Evolutionary conservation across 2,113 vertebrate species (phyloP), one percentile per base, ranked within the genome.

Genomic region (Tretioscincus oriximinensis): DNA sequence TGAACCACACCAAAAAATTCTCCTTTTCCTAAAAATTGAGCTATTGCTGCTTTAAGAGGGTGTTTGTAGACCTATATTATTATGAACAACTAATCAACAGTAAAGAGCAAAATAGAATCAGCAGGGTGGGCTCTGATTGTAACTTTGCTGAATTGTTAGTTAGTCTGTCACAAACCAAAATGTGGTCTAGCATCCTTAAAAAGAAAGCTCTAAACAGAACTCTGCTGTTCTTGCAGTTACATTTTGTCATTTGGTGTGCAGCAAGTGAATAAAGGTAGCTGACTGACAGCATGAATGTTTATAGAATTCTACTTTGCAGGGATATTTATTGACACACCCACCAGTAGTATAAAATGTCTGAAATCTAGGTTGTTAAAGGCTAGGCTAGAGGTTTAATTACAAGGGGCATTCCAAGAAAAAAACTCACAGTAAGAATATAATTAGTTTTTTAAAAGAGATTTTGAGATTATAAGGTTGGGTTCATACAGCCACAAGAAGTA

Each of bases 1-100:
- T 28, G 0, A 16, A 29, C 22, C 61, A 63, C 6, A 41, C 35
- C 35, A 26, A 6, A 26, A 24, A 9, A 63, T 26, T 18, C 65
- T 66, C n/a, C 65, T 28, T 29, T 16, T 29, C 7, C 4, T 14
- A 31, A 26, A 60, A 49, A n/a, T 77, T 65, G 41, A 71, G 84
- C 72, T 0, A 45, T 45, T 76, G 68, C 64, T 76, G 54, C 35
- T 76, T 63, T 58, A 76, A 21, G 51, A 81, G 61, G 51, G 18
- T 81, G 65, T 28, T 73, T 24, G 73, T 64, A 61, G 20, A 61
- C 65, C 51, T 76, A 51, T 31, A 58, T 81, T 73, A 76, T n/a
- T 64, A 76, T 63, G 73, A 75, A 26, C 12, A 75, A 75, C 26
- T 28, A 61, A 58, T 58, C 54, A 58, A 18, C 54, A 58, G 54